These are phyloP conservation scores for Drosophila leontia DNA, from an alignment of 1,140 invertebrate species.

Conservation along the genomic window DNA sequence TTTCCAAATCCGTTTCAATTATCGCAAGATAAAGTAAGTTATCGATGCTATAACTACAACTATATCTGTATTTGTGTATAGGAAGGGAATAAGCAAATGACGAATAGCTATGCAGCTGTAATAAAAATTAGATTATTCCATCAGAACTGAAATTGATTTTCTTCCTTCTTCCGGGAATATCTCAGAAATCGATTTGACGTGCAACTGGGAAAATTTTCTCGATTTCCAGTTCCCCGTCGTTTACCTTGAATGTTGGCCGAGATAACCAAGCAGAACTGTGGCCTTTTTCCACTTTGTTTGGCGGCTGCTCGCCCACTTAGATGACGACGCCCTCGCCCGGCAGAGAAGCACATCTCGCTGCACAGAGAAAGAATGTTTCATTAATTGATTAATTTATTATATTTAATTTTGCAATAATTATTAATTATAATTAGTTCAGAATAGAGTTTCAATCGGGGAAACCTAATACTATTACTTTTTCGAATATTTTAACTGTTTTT, in stretches of 20 bases:
- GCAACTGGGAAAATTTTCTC: conserved; percentile 7
- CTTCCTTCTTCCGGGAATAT: not conserved
- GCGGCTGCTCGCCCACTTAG: conserved; percentile 33
- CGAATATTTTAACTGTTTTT: not conserved
- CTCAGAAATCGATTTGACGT: conserved; percentile 26
- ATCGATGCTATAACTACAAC: not conserved
- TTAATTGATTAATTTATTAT: not conserved
- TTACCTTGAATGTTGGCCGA: conserved; percentile 26
- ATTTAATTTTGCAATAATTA: not conserved
- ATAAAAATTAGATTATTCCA: conserved; percentile 52
- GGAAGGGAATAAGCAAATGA: conserved; percentile 31
- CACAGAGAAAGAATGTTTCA: not conserved
- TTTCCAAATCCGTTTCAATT: not conserved
- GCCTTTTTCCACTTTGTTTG: conserved; percentile 50
- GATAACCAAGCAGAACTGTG: conserved; percentile 42
- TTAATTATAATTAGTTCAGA: not conserved
- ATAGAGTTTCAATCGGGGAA: not conserved
- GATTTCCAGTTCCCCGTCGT: conserved; percentile 7
- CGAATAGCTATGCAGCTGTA: conserved; percentile 40
- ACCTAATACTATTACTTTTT: not conserved
- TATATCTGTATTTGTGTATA: conserved; percentile 1
- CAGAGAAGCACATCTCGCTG: conserved; percentile 7
- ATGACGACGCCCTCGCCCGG: conserved; percentile 36
- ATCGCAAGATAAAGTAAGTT: not conserved
- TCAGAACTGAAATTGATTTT: conserved; percentile 31